phyloP scores from a whole-genome alignment of 2,888 invertebrate species.

The Ectemnius lituratus region DNA sequence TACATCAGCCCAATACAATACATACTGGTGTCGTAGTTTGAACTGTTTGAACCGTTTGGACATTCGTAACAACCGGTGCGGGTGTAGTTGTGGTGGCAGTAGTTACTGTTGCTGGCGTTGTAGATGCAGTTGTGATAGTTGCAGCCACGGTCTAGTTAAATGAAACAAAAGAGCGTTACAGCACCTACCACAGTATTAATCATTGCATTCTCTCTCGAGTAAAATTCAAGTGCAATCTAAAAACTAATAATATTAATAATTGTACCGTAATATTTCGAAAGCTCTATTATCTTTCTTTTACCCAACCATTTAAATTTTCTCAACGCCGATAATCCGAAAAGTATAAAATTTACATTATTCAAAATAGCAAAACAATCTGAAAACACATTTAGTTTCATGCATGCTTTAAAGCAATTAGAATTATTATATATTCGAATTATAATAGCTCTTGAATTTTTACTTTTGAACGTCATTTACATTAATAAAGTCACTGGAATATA shows the following conservation, averaged over 20 bases:
- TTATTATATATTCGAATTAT: conserved; percentile 16
- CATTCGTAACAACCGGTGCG: conserved; percentile 73
- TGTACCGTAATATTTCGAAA: too few species aligned
- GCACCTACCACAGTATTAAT: not conserved
- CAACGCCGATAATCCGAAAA: too few species aligned
- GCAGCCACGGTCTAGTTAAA: conserved; percentile 72
- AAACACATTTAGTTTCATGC: too few species aligned
- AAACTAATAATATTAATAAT: too few species aligned
- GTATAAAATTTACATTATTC: too few species aligned
- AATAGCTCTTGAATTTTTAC: not conserved
- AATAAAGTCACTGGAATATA: not conserved
- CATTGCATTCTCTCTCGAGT: too few species aligned
- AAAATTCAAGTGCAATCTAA: too few species aligned
- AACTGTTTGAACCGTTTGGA: conserved; percentile 70
- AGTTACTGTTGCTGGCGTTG: conserved; percentile 73
- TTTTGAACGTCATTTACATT: not conserved
- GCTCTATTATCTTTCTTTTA: too few species aligned
- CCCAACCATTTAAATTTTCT: too few species aligned
- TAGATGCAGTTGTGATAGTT: conserved; percentile 72
- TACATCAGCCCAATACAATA: conserved; percentile 9
- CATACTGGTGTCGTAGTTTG: conserved; percentile 71
- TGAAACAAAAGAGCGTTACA: conserved; percentile 10
- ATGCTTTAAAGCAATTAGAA: too few species aligned
- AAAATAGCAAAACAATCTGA: too few species aligned
- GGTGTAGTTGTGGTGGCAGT: conserved; percentile 73